Evolutionary conservation across 2,113 vertebrate species (phyloP).

Genomic region (Bujurquina vittata): DNA sequence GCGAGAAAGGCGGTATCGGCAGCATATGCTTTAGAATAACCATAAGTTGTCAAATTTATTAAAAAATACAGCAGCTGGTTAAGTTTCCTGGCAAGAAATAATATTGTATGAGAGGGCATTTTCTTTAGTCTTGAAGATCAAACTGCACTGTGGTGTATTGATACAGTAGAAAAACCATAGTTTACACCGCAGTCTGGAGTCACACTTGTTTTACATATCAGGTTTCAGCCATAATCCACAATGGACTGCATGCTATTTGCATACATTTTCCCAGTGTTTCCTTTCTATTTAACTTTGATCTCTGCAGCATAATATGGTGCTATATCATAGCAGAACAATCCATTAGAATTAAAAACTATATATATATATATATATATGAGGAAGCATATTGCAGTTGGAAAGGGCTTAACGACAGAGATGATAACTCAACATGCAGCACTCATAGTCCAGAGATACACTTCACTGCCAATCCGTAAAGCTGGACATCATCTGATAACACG

Average conservation of each 20-base stretch:
- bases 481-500: slow-evolving; percentile 43
- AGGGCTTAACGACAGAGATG: neutral
- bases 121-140: slow-evolving; percentile 52
- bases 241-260: slow-evolving; percentile 31
- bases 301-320: neutral
- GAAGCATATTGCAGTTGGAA: neutral
- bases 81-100: slow-evolving; percentile 49
- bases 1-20: slow-evolving; percentile 45
- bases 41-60: slow-evolving; percentile 61
- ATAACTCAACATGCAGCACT: slow-evolving; percentile 10
- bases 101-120: slow-evolving; percentile 55
- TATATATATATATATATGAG: neutral
- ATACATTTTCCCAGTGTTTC: neutral
- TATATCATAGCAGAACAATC: neutral
- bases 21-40: slow-evolving; percentile 66
- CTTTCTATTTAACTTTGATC: slow-evolving; percentile 4
- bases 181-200: slow-evolving; percentile 53
- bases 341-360: neutral
- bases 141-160: slow-evolving; percentile 33
- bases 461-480: slow-evolving; percentile 26
- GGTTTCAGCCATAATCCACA: slow-evolving; percentile 58
- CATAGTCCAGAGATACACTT: slow-evolving; percentile 25
- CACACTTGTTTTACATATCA: slow-evolving; percentile 41
- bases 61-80: slow-evolving; percentile 62
- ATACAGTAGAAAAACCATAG: slow-evolving; percentile 45